phyloP scores from a whole-genome alignment of 2,797 vertebrate species.

The Anguilla obscura region DNA sequence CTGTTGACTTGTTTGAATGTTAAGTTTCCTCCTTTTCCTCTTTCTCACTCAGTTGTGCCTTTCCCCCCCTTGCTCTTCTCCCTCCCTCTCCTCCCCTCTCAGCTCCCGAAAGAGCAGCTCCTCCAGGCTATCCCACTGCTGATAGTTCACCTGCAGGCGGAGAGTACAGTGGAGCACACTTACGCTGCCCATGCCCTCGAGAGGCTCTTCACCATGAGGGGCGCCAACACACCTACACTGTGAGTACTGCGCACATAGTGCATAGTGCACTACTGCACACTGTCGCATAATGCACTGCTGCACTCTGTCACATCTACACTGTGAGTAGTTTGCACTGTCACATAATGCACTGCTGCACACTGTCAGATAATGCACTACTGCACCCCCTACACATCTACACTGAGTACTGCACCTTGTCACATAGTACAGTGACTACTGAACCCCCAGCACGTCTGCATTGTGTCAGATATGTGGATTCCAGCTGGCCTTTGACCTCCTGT shows the following conservation, averaged over 20 bases:
- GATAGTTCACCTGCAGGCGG: slow-evolving; percentile 88
- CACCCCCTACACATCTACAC: neutral
- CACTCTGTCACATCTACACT: slow-evolving; percentile 73
- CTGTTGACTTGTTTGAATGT: too few species aligned
- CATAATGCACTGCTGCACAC: neutral
- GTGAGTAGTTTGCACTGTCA: slow-evolving; percentile 68
- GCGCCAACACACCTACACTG: slow-evolving; percentile 85
- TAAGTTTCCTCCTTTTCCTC: neutral
- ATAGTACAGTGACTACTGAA: neutral
- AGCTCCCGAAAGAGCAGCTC: slow-evolving; percentile 97
- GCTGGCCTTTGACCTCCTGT: neutral
- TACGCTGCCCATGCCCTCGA: slow-evolving; percentile 94
- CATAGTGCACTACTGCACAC: neutral
- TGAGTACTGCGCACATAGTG: slow-evolving; percentile 63
- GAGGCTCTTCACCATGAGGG: slow-evolving; percentile 95
- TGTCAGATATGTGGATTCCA: slow-evolving; percentile 48
- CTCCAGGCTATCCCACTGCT: slow-evolving; percentile 88
- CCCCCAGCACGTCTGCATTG: neutral
- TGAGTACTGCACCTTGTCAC: too few species aligned
- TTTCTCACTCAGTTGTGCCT: too few species aligned
- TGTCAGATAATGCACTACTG: neutral
- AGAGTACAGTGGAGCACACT: slow-evolving; percentile 94
- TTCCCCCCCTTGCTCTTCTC: neutral
- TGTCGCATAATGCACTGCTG: neutral
- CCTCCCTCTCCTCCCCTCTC: slow-evolving; percentile 32